A percentile compares a stretch with the other conserved stretches of the same genome.
phyloP scores from a whole-genome alignment of 1,140 invertebrate species.

The Drosophila willistoni region DNA sequence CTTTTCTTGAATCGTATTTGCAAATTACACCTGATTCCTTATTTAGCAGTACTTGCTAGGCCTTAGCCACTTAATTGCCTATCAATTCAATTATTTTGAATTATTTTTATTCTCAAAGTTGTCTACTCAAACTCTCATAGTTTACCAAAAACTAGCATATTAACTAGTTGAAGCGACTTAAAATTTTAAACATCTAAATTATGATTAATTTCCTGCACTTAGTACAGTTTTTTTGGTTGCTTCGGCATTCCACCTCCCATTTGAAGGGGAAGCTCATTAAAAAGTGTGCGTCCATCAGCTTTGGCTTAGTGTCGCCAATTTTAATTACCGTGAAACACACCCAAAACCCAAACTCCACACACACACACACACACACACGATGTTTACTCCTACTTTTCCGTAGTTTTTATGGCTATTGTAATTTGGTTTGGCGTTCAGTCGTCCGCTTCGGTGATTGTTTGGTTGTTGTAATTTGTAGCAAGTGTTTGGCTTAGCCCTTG shows the following conservation, averaged over 20 bases:
- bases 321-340: slow-evolving; percentile 47
- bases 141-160: neutral
- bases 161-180: neutral
- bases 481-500: slow-evolving; percentile 49
- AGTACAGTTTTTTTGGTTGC: neutral
- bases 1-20: too few species aligned
- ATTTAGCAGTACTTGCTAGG: too few species aligned
- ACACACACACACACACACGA: slow-evolving; percentile 17
- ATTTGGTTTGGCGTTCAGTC: slow-evolving; percentile 59
- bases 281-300: neutral
- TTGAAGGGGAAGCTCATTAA: neutral
- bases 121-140: too few species aligned
- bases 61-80: too few species aligned
- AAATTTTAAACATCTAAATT: slow-evolving; percentile 1
- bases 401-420: slow-evolving; percentile 56
- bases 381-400: neutral
- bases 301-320: slow-evolving; percentile 15
- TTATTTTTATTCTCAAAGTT: too few species aligned
- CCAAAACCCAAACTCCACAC: slow-evolving; percentile 1
- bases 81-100: too few species aligned
- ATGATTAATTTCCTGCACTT: slow-evolving; percentile 12
- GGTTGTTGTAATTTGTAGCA: slow-evolving; percentile 46
- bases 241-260: neutral
- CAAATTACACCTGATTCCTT: too few species aligned
- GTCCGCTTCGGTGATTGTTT: slow-evolving; percentile 45